These are phyloP conservation scores for Reinhardtius hippoglossoides DNA, from an alignment of 2,113 vertebrate species.

Conservation along the genomic window DNA sequence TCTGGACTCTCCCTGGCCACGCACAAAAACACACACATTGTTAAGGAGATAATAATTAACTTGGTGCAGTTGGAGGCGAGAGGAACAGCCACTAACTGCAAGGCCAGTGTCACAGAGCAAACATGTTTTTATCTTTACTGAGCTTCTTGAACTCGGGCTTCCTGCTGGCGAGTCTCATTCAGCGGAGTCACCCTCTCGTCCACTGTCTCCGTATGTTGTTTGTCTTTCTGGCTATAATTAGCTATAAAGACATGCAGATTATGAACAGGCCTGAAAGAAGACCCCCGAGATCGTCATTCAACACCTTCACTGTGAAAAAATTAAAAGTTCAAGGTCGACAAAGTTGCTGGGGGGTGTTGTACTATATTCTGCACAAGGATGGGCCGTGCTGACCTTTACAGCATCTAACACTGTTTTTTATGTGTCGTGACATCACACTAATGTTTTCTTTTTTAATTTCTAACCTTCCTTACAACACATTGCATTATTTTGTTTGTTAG, in stretches of 20 bases:
- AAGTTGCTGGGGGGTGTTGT: neutral
- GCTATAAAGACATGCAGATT: neutral
- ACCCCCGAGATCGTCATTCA: neutral
- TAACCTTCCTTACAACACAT: neutral
- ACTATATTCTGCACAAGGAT: neutral
- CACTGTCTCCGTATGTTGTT: neutral
- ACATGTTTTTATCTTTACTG: conserved; percentile 58
- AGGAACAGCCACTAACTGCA: conserved; percentile 50
- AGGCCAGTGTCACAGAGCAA: conserved; percentile 41
- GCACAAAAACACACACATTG: conserved; percentile 28
- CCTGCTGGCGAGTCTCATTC: neutral
- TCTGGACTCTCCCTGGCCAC: conserved; percentile 42
- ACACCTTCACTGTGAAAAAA: neutral
- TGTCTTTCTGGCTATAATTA: neutral
- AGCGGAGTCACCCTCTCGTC: neutral
- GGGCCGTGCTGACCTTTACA: neutral
- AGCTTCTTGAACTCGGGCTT: conserved; percentile 22
- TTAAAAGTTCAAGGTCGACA: neutral
- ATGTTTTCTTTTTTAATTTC: neutral
- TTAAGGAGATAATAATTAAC: conserved; percentile 82
- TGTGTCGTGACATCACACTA: neutral
- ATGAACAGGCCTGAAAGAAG: neutral
- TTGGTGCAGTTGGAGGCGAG: conserved; percentile 20
- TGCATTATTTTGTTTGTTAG: neutral
- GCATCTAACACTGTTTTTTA: neutral